Percentiles rank a stretch among this genome's conserved stretches.
Conservation (phyloP, 2,888 invertebrate genomes). For the Euplagia quadripunctaria region DNA sequence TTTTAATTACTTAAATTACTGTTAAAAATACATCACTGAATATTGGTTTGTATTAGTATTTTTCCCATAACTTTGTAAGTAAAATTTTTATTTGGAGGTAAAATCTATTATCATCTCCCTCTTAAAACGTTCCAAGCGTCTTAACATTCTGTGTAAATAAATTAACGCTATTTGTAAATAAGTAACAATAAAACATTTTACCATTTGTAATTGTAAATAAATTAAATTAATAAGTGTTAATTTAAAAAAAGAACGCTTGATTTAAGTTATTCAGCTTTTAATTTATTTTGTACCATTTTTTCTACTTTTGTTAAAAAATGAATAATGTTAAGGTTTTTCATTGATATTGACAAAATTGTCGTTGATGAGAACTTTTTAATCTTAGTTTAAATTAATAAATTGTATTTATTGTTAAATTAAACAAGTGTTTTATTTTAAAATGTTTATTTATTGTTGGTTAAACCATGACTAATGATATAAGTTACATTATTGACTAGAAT, state of each 20-base stretch:
- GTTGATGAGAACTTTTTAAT: constrained; percentile 73
- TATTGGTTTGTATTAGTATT: too few relatives aligned
- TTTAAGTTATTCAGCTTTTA: constrained; percentile 67
- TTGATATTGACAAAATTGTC: constrained; percentile 48
- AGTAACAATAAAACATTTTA: constrained; percentile 50
- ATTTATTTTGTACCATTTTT: constrained; percentile 65
- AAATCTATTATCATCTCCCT: constrained; percentile 13
- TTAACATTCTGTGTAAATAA: constrained; percentile 65
- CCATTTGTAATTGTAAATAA: constrained; percentile 67
- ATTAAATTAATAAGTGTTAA: constrained; percentile 53
- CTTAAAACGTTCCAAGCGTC: constrained; percentile 20
- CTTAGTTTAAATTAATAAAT: constrained; percentile 74
- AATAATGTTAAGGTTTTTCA: constrained; percentile 40
- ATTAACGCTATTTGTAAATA: constrained; percentile 48
- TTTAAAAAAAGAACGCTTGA: constrained; percentile 56
- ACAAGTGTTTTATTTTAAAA: constrained; percentile 29
- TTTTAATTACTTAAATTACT: background rate
- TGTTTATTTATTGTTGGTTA: background rate
- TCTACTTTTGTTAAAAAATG: constrained; percentile 38
- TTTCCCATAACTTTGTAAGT: too few relatives aligned
- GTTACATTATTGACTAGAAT: background rate
- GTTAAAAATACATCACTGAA: too few relatives aligned
- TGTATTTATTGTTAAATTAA: constrained; percentile 81
- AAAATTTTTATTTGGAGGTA: background rate
- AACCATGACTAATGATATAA: background rate